Percentiles rank a stretch among this genome's conserved stretches.
phyloP scores from a whole-genome alignment of 2,888 invertebrate species.

The Lasioglossum figueresi region DNA sequence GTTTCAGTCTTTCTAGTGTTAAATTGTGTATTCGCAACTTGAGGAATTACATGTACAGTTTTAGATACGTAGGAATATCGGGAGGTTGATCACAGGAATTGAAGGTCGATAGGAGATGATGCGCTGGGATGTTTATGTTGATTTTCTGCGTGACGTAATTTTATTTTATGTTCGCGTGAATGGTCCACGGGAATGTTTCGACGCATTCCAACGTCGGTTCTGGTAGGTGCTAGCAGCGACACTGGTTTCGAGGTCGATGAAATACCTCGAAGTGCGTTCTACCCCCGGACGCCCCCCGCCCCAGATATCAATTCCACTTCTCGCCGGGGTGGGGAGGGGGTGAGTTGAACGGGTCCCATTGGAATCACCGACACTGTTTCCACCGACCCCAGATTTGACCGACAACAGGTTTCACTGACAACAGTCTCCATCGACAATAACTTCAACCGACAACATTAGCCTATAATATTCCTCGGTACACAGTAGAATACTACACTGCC shows the following conservation, averaged over 20 bases:
- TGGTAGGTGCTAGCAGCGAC: constrained; percentile 28
- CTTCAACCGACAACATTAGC: too few relatives aligned
- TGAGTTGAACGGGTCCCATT: constrained; percentile 43
- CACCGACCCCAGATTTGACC: too few relatives aligned
- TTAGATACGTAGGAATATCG: background rate
- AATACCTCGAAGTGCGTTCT: constrained; percentile 24
- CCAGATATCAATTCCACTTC: constrained; percentile 30
- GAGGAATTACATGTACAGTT: too few relatives aligned
- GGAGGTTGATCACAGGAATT: background rate
- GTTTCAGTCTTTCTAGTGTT: too few relatives aligned
- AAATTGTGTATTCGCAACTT: too few relatives aligned
- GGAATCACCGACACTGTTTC: too few relatives aligned
- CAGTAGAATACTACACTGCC: too few relatives aligned
- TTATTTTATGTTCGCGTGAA: too few relatives aligned
- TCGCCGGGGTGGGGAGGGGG: background rate
- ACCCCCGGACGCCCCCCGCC: background rate
- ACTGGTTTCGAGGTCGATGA: constrained; percentile 48
- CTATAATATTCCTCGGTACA: too few relatives aligned
- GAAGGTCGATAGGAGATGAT: background rate
- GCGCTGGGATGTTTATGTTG: background rate
- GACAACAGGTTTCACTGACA: too few relatives aligned
- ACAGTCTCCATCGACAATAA: too few relatives aligned
- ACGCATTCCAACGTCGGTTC: background rate
- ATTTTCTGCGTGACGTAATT: background rate
- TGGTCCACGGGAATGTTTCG: background rate